Conservation (phyloP, 2,888 invertebrate species). For the Hedya salicella region DNA sequence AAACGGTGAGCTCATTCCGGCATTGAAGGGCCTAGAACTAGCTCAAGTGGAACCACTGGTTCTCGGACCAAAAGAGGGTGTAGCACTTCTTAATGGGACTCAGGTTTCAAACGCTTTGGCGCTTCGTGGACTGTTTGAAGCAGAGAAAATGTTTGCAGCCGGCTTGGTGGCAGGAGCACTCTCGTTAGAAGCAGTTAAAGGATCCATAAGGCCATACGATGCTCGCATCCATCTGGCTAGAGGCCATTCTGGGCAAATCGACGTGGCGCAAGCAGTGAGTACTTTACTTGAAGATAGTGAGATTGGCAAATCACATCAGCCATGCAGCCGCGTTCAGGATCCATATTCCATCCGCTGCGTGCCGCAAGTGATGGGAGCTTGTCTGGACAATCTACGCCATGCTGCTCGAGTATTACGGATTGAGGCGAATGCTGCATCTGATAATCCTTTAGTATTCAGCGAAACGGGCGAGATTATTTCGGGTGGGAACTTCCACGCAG, state of each 20-base stretch:
- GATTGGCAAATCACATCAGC: slow-evolving; percentile 5
- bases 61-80: slow-evolving; percentile 24
- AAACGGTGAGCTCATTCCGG: background rate
- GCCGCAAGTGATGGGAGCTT: slow-evolving; percentile 30
- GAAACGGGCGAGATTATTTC: slow-evolving; percentile 17
- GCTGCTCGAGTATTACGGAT: slow-evolving; percentile 12
- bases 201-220: slow-evolving; percentile 13
- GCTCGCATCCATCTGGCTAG: slow-evolving; percentile 11
- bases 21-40: background rate
- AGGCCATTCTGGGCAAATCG: slow-evolving; percentile 10
- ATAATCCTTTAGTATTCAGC: slow-evolving; percentile 21
- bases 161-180: slow-evolving; percentile 19
- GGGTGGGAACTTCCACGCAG: slow-evolving; percentile 23
- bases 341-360: slow-evolving; percentile 21
- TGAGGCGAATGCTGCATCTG: slow-evolving; percentile 17
- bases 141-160: slow-evolving; percentile 14
- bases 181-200: slow-evolving; percentile 7
- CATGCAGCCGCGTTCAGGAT: slow-evolving; percentile 14
- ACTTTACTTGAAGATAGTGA: slow-evolving; percentile 3
- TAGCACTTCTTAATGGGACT: slow-evolving; percentile 17
- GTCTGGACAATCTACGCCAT: slow-evolving; percentile 13
- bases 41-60: slow-evolving; percentile 8
- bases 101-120: slow-evolving; percentile 18
- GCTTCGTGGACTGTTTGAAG: slow-evolving; percentile 13
- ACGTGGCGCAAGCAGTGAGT: slow-evolving; percentile 4